phyloP scores from a whole-genome alignment of 2,797 vertebrate species.

The Psittacula derbiana region DNA sequence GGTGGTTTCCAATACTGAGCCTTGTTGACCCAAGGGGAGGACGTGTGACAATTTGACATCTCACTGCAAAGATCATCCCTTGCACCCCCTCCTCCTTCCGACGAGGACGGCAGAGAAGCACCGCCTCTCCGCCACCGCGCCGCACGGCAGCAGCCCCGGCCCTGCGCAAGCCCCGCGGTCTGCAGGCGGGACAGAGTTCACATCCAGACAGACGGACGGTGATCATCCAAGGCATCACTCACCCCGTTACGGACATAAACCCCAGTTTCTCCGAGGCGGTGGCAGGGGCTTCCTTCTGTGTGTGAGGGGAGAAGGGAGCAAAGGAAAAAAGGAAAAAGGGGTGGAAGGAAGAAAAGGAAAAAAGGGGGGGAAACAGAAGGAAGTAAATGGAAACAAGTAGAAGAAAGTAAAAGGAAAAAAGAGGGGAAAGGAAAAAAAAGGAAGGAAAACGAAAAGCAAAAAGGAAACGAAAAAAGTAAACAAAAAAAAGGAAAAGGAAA shows the following conservation, averaged over 20 bases:
- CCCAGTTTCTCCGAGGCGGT: fast-evolving
- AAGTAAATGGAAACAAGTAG: fast-evolving
- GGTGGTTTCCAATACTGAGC: neutral
- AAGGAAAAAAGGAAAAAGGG: fast-evolving
- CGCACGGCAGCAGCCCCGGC: no score
- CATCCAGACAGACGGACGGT: fast-evolving
- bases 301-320: fast-evolving
- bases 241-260: fast-evolving
- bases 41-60: neutral
- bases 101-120: neutral
- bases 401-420: fast-evolving
- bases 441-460: no score
- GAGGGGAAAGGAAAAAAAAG: fast-evolving
- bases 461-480: fast-evolving
- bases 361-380: fast-evolving
- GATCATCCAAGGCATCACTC: neutral
- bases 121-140: no score
- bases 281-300: neutral
- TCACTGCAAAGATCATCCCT: neutral
- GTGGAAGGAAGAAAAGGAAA: no score
- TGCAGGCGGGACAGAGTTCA: neutral
- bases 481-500: fast-evolving
- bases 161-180: neutral
- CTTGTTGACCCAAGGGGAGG: neutral
- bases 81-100: neutral